Evolutionary conservation across 2,113 vertebrate species (phyloP).

Genomic region (Isichthys henryi): DNA sequence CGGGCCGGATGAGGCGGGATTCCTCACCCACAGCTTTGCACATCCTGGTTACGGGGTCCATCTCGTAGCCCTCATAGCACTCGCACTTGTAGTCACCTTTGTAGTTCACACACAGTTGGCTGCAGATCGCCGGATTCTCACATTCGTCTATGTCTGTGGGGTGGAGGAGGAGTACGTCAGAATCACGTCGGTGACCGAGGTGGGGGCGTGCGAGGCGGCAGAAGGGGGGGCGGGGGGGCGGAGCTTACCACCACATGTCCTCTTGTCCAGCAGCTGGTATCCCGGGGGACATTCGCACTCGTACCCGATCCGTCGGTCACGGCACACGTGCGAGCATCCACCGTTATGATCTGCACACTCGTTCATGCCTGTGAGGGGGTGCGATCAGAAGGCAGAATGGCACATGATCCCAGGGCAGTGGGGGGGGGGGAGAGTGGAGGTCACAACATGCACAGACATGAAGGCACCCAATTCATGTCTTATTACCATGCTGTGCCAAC

Average conservation of each 20-base stretch:
- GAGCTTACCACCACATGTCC: slow-evolving; percentile 88
- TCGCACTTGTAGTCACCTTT: slow-evolving; percentile 98
- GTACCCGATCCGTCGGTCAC: slow-evolving; percentile 79
- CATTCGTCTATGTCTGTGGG: slow-evolving; percentile 91
- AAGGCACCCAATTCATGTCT: neutral
- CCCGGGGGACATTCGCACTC: slow-evolving; percentile 87
- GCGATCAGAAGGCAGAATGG: neutral
- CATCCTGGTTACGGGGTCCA: slow-evolving; percentile 86
- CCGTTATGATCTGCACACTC: slow-evolving; percentile 83
- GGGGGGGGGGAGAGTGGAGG: neutral
- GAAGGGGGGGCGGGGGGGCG: slow-evolving; percentile 32
- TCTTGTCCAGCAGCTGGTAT: slow-evolving; percentile 89
- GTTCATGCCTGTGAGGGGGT: slow-evolving; percentile 46
- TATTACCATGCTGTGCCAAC: neutral
- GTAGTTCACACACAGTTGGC: slow-evolving; percentile 97
- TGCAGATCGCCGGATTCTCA: slow-evolving; percentile 89
- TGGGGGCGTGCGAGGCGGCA: slow-evolving; percentile 27
- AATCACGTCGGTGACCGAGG: slow-evolving; percentile 50
- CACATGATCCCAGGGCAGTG: neutral
- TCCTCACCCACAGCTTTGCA: slow-evolving; percentile 94
- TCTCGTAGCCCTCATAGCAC: slow-evolving; percentile 92
- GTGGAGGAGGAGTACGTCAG: slow-evolving; percentile 39
- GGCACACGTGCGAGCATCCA: slow-evolving; percentile 93
- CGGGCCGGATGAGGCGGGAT: slow-evolving; percentile 15
- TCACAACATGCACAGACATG: neutral